Base-by-base conservation (phyloP, 2,797 vertebrate species). In the Enteromius trimaculatus region DNA sequence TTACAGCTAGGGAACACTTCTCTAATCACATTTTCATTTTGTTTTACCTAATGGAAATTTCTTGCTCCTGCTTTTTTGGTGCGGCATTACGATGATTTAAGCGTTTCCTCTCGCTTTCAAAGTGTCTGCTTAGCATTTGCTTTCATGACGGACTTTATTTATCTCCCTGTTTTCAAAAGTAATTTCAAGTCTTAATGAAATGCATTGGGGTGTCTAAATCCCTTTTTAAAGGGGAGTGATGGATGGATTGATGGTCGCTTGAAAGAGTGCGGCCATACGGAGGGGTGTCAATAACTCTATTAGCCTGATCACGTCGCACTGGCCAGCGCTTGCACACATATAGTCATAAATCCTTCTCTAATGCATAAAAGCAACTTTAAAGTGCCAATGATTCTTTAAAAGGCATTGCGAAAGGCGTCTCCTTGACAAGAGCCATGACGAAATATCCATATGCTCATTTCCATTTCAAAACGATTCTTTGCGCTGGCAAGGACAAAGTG, bases 281-380 rank as follows among this genome's bases (percentile, higher is more conserved):
- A 58, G 81, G 65, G 66, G 81, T 83, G 81, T 83, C 81, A 83
- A 71, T 83, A 83, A 83, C 68, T 78, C 82, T 83, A 83, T 83
- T 83, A 83, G 81, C 37, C 65, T 62, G 81, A 83, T 77, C 81
- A 82, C 62, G 37, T 29, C 14, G 19, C 70, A 34, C 74, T 62
- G 74, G 74, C 81, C 74, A 83, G 42, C 77, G 19, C 39, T 69
- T 60, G 49, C 74, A 69, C 49, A 76, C 85, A n/a, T 1, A 79
- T 34, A 23, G 42, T 34, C 70, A 19, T 89, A 93, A 83, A 83
- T 83, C 82, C 39, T 71, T 78, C 66, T 83, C 82, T 83, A 78
- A 83, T 78, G 82, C 81, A 83, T 83, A 77, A 77, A 70, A 83
- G 81, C 81, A 77, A 49, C 81, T 44, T 70, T 77, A 83, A 77